Percentiles rank a stretch among this genome's conserved stretches.
These are phyloP conservation scores for Takifugu flavidus DNA, from an alignment of 2,113 vertebrate genomes.

Conservation along the genomic window DNA sequence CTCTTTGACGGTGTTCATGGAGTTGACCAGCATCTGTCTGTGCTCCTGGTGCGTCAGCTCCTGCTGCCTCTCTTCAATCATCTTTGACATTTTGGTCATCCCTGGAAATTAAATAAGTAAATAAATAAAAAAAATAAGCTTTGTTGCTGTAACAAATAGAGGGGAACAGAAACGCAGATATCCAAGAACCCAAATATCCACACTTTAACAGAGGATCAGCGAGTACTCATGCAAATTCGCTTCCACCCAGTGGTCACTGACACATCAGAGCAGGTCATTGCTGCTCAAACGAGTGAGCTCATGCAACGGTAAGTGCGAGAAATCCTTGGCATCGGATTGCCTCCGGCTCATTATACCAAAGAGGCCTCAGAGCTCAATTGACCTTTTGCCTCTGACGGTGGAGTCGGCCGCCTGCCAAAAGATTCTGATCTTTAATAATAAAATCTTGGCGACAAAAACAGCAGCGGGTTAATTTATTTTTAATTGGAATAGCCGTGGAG, in stretches of 20 bases:
- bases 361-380: constrained; percentile 41
- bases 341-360: constrained; percentile 35
- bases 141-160: not conserved
- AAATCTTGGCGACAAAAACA: constrained; percentile 21
- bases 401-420: constrained; percentile 10
- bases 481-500: not conserved
- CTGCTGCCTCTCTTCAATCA: constrained; percentile 97
- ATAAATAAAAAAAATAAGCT: not conserved
- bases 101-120: constrained; percentile 65
- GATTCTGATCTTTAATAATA: constrained; percentile 23
- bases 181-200: not conserved
- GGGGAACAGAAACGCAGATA: not conserved
- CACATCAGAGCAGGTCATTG: constrained; percentile 22
- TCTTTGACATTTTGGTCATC: constrained; percentile 99
- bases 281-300: constrained; percentile 15
- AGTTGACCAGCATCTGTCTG: constrained; percentile 91
- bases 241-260: constrained; percentile 12
- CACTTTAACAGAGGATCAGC: not conserved
- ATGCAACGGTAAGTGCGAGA: constrained; percentile 31
- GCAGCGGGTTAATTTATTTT: constrained; percentile 1
- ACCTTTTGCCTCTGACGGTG: constrained; percentile 44
- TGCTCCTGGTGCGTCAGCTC: constrained; percentile 97
- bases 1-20: constrained; percentile 96
- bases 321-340: constrained; percentile 38
- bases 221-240: not conserved